phyloP scores from a whole-genome alignment of 2,113 vertebrate genomes.

The Chaetorhynchus papuensis region DNA sequence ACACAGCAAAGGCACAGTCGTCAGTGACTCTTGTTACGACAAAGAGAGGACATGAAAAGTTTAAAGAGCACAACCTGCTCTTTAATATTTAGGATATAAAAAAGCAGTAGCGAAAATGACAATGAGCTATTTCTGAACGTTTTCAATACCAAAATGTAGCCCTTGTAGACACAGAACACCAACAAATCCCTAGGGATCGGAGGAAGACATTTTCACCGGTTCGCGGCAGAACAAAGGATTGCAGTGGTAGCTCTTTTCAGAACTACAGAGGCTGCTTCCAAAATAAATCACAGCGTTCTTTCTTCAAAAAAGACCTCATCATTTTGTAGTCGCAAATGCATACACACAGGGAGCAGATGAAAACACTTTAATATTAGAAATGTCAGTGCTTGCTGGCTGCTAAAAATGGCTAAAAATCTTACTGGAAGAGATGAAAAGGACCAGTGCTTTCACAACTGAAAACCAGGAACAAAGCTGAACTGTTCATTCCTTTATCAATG shows the following conservation, averaged over 20 bases:
- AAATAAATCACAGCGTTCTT: neutral
- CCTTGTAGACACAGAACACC: neutral
- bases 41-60: neutral
- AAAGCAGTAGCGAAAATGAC: neutral
- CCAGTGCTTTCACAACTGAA: neutral
- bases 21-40: neutral
- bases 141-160: neutral
- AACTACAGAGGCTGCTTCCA: neutral
- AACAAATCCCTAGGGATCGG: neutral
- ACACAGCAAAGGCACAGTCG: neutral
- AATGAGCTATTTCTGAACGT: neutral
- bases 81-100: neutral
- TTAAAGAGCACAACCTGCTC: neutral
- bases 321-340: neutral
- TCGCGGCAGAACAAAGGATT: slow-evolving; percentile 16
- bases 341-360: neutral
- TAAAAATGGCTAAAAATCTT: neutral
- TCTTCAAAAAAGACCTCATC: neutral
- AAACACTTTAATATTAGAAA: neutral
- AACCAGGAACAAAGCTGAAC: neutral
- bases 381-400: neutral
- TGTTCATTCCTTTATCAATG: neutral
- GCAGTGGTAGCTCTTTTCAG: neutral
- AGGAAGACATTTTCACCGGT: neutral
- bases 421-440: neutral